Evolutionary conservation across 2,113 vertebrate genomes (phyloP), one percentile per base, ranked within the genome.

Genomic region (Vidua chalybeata): DNA sequence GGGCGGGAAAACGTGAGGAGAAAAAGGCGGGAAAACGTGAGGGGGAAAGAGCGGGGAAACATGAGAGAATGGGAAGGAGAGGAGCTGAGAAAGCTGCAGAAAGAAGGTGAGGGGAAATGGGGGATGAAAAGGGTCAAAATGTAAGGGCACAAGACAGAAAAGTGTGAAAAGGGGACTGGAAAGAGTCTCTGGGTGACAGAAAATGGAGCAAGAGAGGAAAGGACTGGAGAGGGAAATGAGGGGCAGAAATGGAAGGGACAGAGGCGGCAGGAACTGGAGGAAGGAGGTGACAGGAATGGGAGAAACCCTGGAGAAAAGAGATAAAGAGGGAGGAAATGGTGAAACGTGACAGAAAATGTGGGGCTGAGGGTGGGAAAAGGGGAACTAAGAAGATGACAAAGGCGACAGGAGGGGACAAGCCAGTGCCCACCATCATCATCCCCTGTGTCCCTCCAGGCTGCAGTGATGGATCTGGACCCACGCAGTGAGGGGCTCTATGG

Each of bases 401-500:
- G 23, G 39, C 0, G 2, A 62, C 23, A 24, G 23, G 28, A 41
- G 9, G 5, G n/a, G n/a, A 41, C 24, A 24, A 62, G 5, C 28
- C 74, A 19, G 37, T 2, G 11, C 14, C n/a, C 12, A 6, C 45
- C 31, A 23, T 12, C 45, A 23, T 37, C 5, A 18, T 33, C 11
- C 2, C 13, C n/a, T 8, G 2, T 45, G 64, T 71, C 48, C 56
- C 84, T 46, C 10, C 66, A 71, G 75, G 56, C 75, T 26, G 49
- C 74, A 14, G 49, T 6, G 20, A 87, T 30, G 56, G 74, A 78
- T 5, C 2, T 0, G 6, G n/a, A 71, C 30, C 84, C 41, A 4
- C 13, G 0, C 56, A 20, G 28, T 0, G n/a, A 62, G 55, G 39
- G 56, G n/a, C 15, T n/a, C 22, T 11, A 31, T 0, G 1, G 41